phyloP scores from a whole-genome alignment of 92 coral and sea anemone species.

The Zoanthus gigantus region DNA sequence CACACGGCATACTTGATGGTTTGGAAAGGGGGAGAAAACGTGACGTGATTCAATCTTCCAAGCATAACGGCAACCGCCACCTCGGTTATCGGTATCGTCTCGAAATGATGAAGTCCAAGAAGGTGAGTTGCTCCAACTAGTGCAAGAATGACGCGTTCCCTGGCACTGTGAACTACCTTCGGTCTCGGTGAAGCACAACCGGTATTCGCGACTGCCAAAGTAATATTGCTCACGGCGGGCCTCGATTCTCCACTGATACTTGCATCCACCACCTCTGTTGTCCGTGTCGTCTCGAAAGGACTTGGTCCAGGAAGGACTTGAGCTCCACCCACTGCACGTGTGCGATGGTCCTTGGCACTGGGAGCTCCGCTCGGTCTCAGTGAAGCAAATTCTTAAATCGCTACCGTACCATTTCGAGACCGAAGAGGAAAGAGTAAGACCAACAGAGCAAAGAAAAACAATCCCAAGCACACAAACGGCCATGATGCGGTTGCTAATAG shows the following conservation, averaged over 20 bases:
- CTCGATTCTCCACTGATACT: conserved; percentile 66
- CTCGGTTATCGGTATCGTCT: conserved; percentile 74
- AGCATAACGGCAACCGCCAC: conserved; percentile 70
- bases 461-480: no score
- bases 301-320: conserved; percentile 56
- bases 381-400: conserved; percentile 63
- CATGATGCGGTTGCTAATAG: no score
- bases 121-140: conserved; percentile 52
- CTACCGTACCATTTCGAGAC: background rate
- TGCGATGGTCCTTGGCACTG: conserved; percentile 61
- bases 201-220: conserved; percentile 16
- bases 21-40: background rate
- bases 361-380: conserved; percentile 60
- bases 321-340: conserved; percentile 63
- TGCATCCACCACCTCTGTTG: conserved; percentile 71
- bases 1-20: conserved; percentile 36
- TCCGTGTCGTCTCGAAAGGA: conserved; percentile 78
- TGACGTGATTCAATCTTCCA: conserved; percentile 64
- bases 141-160: conserved; percentile 59
- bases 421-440: no score
- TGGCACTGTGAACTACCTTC: conserved; percentile 65
- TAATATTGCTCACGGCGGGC: no score
- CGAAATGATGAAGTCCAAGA: conserved; percentile 55
- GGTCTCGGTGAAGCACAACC: conserved; percentile 59
- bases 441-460: no score